These are phyloP conservation scores for Euschistus heros DNA, from an alignment of 1,140 invertebrate genomes.

Conservation along the genomic window DNA sequence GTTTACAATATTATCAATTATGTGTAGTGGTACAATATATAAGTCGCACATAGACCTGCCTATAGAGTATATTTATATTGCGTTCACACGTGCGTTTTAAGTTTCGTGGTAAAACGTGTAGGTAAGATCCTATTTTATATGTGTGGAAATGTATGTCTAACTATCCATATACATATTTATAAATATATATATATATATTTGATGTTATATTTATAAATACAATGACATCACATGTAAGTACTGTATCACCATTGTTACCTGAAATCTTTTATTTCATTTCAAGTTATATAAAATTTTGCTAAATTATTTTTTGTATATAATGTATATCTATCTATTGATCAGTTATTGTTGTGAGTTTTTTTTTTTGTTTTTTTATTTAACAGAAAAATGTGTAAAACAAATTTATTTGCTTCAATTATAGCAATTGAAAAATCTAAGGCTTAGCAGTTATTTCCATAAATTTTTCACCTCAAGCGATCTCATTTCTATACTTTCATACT, in stretches of 20 bases:
- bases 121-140: constrained; percentile 23
- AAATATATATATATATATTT: not conserved
- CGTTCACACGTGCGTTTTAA: constrained; percentile 16
- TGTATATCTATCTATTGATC: constrained; percentile 20
- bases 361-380: constrained; percentile 20
- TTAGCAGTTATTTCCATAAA: not conserved
- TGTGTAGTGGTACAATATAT: constrained; percentile 20
- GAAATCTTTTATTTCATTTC: constrained; percentile 20
- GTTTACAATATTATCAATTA: constrained; percentile 20
- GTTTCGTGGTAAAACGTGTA: constrained; percentile 4
- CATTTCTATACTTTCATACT: not conserved
- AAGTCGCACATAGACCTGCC: constrained; percentile 25
- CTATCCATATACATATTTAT: constrained; percentile 10
- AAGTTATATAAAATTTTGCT: constrained; percentile 14
- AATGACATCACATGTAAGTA: constrained; percentile 22
- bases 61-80: constrained; percentile 20
- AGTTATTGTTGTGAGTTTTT: constrained; percentile 27
- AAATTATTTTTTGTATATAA: constrained; percentile 27
- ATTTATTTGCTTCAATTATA: constrained; percentile 14
- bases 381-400: constrained; percentile 14
- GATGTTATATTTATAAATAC: constrained; percentile 24
- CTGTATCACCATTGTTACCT: constrained; percentile 25
- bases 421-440: not conserved
- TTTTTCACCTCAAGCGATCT: constrained; percentile 3
- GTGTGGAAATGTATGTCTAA: constrained; percentile 24